Percentiles rank a stretch among this genome's conserved stretches.
These are phyloP conservation scores for Microctenopoma lineatum DNA, from an alignment of 2,797 vertebrate species.

Conservation along the genomic window DNA sequence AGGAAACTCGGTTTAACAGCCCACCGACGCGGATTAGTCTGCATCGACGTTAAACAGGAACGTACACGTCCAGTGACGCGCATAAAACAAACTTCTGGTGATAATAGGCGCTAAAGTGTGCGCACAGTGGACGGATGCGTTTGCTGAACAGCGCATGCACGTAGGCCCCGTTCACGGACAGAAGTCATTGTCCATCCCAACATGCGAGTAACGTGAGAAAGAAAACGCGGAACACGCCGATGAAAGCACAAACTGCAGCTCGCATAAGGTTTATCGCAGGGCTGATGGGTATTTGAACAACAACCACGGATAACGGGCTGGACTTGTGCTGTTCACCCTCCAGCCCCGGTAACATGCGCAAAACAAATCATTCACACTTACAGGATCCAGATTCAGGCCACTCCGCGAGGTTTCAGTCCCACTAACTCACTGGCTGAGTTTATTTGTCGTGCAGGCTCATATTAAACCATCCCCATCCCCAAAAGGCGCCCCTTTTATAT, in stretches of 20 bases:
- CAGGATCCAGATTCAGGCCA: conserved; percentile 38
- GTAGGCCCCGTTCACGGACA: background rate
- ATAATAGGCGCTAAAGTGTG: background rate
- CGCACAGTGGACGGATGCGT: background rate
- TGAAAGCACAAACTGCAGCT: background rate
- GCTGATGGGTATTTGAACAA: background rate
- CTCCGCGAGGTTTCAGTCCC: conserved; percentile 30
- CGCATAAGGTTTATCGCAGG: background rate
- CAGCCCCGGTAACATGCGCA: conserved; percentile 33
- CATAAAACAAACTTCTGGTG: background rate
- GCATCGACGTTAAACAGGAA: background rate
- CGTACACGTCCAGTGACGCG: background rate
- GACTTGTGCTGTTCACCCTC: background rate
- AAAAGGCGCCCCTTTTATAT: conserved; percentile 23
- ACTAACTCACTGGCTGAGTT: conserved; percentile 13
- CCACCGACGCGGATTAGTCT: background rate
- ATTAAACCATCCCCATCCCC: conserved; percentile 22
- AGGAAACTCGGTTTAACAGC: background rate
- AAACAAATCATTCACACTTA: conserved; percentile 41
- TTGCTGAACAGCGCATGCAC: background rate
- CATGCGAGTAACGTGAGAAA: background rate
- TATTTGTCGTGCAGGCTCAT: conserved; percentile 16
- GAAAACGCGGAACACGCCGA: too few relatives aligned
- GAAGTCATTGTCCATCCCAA: background rate
- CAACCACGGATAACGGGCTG: conserved; percentile 8